Percentiles rank a stretch among this genome's conserved stretches.
Evolutionary conservation across 1,140 invertebrate species (phyloP).

Genomic region (Neomicropteryx cornuta): DNA sequence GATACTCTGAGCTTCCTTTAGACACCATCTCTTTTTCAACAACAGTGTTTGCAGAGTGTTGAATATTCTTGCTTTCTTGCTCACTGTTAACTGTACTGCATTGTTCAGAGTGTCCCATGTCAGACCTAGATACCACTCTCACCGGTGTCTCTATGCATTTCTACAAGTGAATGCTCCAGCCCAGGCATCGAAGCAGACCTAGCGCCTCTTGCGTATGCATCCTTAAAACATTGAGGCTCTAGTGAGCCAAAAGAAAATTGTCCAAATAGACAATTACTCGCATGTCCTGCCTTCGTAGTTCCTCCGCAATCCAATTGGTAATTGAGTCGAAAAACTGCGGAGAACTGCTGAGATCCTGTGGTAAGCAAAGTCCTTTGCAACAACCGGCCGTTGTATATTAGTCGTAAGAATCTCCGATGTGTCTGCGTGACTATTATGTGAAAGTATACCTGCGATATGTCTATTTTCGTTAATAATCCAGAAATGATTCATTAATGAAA

Average conservation of each 20-base stretch:
- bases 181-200: slow-evolving; percentile 8
- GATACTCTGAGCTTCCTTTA: slow-evolving; percentile 1
- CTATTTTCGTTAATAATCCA: slow-evolving; percentile 16
- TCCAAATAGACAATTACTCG: slow-evolving; percentile 12
- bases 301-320: slow-evolving; percentile 10
- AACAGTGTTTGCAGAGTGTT: background rate
- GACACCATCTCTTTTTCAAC: background rate
- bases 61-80: too few species aligned
- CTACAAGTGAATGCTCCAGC: slow-evolving; percentile 13
- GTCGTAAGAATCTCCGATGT: slow-evolving; percentile 10
- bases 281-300: slow-evolving; percentile 9
- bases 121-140: too few species aligned
- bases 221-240: background rate
- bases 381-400: slow-evolving; percentile 10
- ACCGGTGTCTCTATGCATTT: slow-evolving; percentile 11
- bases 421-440: slow-evolving; percentile 13
- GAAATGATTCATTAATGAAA: slow-evolving; percentile 12
- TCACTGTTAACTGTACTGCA: background rate
- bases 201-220: slow-evolving; percentile 7
- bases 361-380: slow-evolving; percentile 14
- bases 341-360: slow-evolving; percentile 11
- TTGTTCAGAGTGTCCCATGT: slow-evolving; percentile 6
- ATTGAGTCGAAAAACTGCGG: slow-evolving; percentile 7
- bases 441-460: slow-evolving; percentile 23
- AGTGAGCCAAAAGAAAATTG: slow-evolving; percentile 8